Base-by-base conservation (phyloP, 2,113 vertebrate genomes). In the Procapra przewalskii region DNA sequence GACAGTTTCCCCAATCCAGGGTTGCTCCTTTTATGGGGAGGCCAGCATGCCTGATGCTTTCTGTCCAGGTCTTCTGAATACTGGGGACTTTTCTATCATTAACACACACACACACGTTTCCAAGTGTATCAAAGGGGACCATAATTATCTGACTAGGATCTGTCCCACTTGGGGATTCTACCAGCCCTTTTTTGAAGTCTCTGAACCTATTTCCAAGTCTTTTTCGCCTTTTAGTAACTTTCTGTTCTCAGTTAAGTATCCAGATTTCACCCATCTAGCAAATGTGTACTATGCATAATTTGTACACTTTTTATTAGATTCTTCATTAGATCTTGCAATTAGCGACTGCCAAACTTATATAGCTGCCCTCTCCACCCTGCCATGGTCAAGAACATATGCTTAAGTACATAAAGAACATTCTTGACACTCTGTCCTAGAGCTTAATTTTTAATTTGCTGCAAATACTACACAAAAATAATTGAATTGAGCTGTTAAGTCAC, bases 391-490 rank as follows among this genome's bases (percentile, higher is more conserved):
- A 71, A 36, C 59, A 91, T 94, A 59, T 80, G 33, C n/a, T 88
- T 62, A 64, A 75, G 50, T 45, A 27, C 59, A 11, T 40, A 36
- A 60, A 83, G 45, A 84, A 25, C 50, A 19, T 77, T 82, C 85
- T 48, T 96, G 33, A 57, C 50, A 59, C 48, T 55, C 55, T 87
- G 67, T 82, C 48, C 45, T 21, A 17, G 81, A 92, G 48, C 33
- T n/a, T n/a, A 19, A 45, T 86, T 60, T 94, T 94, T 88, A 48
- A 84, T 82, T 59, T 50, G 33, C 17, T 19, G 12, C 36, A 86
- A 96, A 67, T 16, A 57, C 82, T 48, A 52, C 31, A 50, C 60
- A 90, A 52, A 96, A 94, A 97, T 36, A 71, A 64, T 82, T 94
- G 77, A 96, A 88, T 3, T 33, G 33, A 88, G 31, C 36, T 80